Evolutionary conservation across 2,888 invertebrate genomes (phyloP), one percentile per base, ranked within the genome.

Genomic region (Morpho achilles): DNA sequence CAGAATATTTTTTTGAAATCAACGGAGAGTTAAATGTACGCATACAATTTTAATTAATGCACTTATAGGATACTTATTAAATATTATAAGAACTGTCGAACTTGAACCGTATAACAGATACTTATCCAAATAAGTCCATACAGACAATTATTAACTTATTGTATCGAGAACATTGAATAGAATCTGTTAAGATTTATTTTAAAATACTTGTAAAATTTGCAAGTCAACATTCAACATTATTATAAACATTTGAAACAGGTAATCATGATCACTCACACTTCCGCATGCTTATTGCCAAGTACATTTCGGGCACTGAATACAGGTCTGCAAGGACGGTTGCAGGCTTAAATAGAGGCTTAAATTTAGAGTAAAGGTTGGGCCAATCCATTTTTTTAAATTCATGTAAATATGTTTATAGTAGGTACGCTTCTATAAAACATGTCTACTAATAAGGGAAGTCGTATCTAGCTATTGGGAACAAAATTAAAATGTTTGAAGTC

Each of bases 1-100:
- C 89, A 90, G 89, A 88, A 84, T 87, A 82, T 86, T 84, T 82
- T 68, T 86, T 80, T 71, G 84, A 79, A 81, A 77, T 32, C 32
- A 74, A 76, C 75, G 77, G 74, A 76, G 73, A 67, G 78, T 77
- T 76, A 72, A 74, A 74, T 72, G 73, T 70, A 50, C 50, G 48
- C 48, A 51, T 54, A 57, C n/a, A 49, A 40, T 22, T 54, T 43
- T 22, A 43, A 16, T 42, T 55, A 75, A 76, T 74, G 72, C 71
- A 70, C 76, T 77, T 77, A 79, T 69, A 76, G 69, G 63, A 23
- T 32, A 48, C 43, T 57, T 52, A 49, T 39, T 44, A 48, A 45
- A 50, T 58, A 60, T 9, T 42, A 23, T 45, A 48, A 44, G 50
- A 46, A 58, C 50, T 45, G 50, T 63, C 58, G 60, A 59, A 59